Conservation (phyloP, 2,888 invertebrate genomes). For the Parnassius mnemosyne region DNA sequence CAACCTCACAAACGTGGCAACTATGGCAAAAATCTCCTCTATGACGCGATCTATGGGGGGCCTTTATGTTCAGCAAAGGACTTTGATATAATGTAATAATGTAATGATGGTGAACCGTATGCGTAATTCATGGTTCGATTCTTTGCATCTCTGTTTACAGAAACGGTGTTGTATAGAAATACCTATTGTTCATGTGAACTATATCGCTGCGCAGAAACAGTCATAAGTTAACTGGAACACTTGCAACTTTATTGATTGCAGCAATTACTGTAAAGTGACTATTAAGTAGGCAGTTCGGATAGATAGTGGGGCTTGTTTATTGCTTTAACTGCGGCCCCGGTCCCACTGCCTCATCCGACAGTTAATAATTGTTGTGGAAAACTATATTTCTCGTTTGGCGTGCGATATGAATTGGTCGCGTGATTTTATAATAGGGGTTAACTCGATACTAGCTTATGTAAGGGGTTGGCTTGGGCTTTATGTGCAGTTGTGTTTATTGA, state of each 20-base stretch:
- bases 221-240: slow-evolving; percentile 37
- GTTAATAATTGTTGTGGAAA: slow-evolving; percentile 63
- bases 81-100: too few relatives aligned
- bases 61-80: too few relatives aligned
- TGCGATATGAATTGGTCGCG: slow-evolving; percentile 59
- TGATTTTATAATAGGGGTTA: slow-evolving; percentile 63
- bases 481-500: slow-evolving; percentile 6
- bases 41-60: too few relatives aligned
- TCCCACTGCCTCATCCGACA: slow-evolving; percentile 53
- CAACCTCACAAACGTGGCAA: too few relatives aligned
- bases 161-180: too few relatives aligned
- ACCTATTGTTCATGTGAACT: background rate
- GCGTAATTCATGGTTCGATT: too few relatives aligned
- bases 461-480: slow-evolving; percentile 46
- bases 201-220: slow-evolving; percentile 26
- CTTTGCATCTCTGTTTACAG: too few relatives aligned
- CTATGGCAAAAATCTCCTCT: too few relatives aligned
- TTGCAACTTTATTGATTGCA: slow-evolving; percentile 46
- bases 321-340: slow-evolving; percentile 54
- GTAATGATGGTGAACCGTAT: too few relatives aligned
- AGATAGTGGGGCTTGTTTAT: slow-evolving; percentile 61
- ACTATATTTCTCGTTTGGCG: slow-evolving; percentile 64
- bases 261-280: slow-evolving; percentile 59
- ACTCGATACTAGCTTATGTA: slow-evolving; percentile 58
- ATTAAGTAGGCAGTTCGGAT: slow-evolving; percentile 53